Conservation (phyloP, 2,888 invertebrate species). For the Sesia apiformis region DNA sequence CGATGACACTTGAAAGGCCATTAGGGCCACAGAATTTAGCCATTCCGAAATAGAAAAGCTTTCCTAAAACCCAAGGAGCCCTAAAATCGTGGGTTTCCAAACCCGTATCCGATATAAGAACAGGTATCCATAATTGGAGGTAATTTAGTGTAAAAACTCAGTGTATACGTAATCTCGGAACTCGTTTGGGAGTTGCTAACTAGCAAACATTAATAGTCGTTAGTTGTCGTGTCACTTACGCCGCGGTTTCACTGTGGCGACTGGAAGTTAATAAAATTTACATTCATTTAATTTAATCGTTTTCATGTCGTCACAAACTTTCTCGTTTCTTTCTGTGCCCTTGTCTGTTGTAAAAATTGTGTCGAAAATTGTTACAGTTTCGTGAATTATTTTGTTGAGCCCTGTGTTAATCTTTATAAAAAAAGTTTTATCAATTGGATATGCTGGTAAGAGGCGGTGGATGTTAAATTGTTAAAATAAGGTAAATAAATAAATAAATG, state of each 20-base stretch:
- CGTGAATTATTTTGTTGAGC: no score
- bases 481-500: no score
- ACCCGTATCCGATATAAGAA: not conserved
- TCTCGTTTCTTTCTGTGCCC: no score
- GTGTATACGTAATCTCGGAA: not conserved
- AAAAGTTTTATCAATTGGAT: no score
- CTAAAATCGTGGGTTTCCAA: not conserved
- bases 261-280: not conserved
- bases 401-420: no score
- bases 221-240: not conserved
- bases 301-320: no score
- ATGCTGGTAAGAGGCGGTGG: no score
- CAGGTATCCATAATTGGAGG: not conserved
- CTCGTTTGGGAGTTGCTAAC: not conserved
- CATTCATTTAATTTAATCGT: not conserved
- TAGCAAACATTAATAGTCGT: not conserved
- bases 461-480: no score
- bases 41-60: not conserved
- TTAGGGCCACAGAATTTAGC: not conserved
- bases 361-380: no score
- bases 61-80: not conserved
- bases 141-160: not conserved
- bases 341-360: no score
- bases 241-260: not conserved
- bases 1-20: no score